Evolutionary conservation across 2,888 invertebrate species (phyloP).

Genomic region (Drosophila peninsularis): DNA sequence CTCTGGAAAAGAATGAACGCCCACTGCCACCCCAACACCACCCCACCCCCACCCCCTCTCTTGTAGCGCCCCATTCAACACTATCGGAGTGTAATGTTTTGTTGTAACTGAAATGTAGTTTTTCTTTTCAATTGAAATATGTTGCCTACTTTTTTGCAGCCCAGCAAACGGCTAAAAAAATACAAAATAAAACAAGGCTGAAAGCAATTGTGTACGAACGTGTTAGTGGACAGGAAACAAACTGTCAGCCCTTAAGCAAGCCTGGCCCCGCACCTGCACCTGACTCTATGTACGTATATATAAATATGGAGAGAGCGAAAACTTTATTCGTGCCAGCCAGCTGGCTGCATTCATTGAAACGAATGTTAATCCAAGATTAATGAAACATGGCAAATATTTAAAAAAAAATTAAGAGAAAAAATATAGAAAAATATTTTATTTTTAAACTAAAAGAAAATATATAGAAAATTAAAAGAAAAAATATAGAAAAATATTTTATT

Average conservation of each 20-base stretch:
- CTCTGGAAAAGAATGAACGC: constrained; percentile 1
- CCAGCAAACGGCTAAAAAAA: constrained; percentile 16
- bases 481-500: too few relatives aligned
- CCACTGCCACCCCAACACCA: neutral
- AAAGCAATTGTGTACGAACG: constrained; percentile 53
- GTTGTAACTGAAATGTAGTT: constrained; percentile 56
- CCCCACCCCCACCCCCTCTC: neutral
- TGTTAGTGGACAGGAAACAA: constrained; percentile 51
- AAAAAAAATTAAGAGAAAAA: neutral
- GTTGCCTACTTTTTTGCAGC: constrained; percentile 60
- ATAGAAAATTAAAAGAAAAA: too few relatives aligned
- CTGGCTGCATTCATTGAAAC: constrained; percentile 17
- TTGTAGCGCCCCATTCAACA: constrained; percentile 34
- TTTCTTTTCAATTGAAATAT: constrained; percentile 61
- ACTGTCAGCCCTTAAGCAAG: constrained; percentile 39
- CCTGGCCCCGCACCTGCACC: neutral
- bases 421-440: too few relatives aligned
- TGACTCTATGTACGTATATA: neutral
- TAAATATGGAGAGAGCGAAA: neutral
- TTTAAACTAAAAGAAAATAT: too few relatives aligned
- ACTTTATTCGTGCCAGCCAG: neutral
- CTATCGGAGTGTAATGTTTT: constrained; percentile 57
- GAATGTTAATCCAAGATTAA: constrained; percentile 1
- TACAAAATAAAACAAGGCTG: constrained; percentile 3
- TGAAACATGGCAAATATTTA: neutral